Base-by-base conservation (phyloP, 2,888 invertebrate genomes). In the Ophonus ardosiacus region DNA sequence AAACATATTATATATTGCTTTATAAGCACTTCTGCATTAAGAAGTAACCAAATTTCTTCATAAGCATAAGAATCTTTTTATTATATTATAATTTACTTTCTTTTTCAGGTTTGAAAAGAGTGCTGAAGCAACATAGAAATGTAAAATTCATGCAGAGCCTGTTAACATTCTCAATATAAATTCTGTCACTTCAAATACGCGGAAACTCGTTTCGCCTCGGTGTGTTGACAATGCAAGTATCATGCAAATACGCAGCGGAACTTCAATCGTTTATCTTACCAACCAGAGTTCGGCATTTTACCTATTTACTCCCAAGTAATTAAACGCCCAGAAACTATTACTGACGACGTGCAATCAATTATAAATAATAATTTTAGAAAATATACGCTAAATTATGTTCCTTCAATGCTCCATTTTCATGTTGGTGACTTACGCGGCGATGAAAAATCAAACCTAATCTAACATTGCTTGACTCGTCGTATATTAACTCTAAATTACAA, bases 121-220 rank as follows among this genome's bases (percentile, higher is more conserved):
- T 63, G 38, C 17, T 18, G 38, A 61, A 81, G 43, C 81, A 81
- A 63, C 81, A 63, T 81, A 51, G 81, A 81, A 65, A 81, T 81
- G 81, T 63, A 81, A 81, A 61, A 81, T 81, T 81, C 81, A 81
- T 81, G 65, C 81, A 6, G n/a, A 43, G 51, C 21, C 81, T 65
- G 81, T 81, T 81, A 81, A 81, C 81, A 81, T 81, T 63, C 81
- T 81, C 81, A 81, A 81, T 81, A 81, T 81, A 81, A 81, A 81
- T 81, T 81, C 81, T 81, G 65, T 81, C 81, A 81, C 65, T 63
- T 81, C 81, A 81, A 81, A 81, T 81, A 63, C 81, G 81, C 21
- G 81, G 43, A 81, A 61, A 18, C 61, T 59, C 61, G 61, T 61
- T 59, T 59, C 13, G n/a, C 15, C 40, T 17, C 79, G 24, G 24